Conservation (phyloP, 2,888 invertebrate species). For the Pseudococcus longispinus region DNA sequence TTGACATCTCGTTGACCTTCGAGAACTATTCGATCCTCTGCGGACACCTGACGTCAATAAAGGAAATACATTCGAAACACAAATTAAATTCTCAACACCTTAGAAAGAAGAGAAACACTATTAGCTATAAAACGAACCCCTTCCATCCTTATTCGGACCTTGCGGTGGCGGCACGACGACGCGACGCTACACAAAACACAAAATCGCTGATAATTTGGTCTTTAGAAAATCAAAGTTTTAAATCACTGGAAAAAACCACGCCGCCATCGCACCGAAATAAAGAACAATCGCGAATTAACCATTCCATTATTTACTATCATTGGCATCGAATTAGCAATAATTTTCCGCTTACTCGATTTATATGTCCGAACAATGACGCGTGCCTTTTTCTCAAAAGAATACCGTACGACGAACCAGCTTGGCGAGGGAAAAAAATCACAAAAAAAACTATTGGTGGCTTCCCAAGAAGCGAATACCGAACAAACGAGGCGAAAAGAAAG, state of each 20-base stretch:
- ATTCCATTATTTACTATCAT: constrained; percentile 14
- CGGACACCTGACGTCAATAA: no score
- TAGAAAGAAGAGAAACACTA: not conserved
- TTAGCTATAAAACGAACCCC: not conserved
- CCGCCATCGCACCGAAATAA: not conserved
- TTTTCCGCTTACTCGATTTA: constrained; percentile 34
- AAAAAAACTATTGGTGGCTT: constrained; percentile 16
- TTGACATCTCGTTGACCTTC: no score
- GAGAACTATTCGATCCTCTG: no score
- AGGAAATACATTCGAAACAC: not conserved
- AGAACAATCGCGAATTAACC: constrained; percentile 40
- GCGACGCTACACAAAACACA: not conserved
- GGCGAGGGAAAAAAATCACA: not conserved
- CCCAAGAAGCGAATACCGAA: not conserved
- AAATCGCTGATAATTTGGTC: not conserved
- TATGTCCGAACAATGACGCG: constrained; percentile 22
- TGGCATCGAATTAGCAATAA: constrained; percentile 39
- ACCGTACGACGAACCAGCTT: not conserved
- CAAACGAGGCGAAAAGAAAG: not conserved
- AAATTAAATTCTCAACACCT: not conserved
- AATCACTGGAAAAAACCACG: not conserved
- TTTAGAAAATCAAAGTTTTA: constrained; percentile 32
- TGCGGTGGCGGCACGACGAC: not conserved
- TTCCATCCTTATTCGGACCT: not conserved
- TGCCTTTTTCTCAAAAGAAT: constrained; percentile 9